Conservation (phyloP, 2,797 vertebrate species). For the Sebastes oblongus region DNA sequence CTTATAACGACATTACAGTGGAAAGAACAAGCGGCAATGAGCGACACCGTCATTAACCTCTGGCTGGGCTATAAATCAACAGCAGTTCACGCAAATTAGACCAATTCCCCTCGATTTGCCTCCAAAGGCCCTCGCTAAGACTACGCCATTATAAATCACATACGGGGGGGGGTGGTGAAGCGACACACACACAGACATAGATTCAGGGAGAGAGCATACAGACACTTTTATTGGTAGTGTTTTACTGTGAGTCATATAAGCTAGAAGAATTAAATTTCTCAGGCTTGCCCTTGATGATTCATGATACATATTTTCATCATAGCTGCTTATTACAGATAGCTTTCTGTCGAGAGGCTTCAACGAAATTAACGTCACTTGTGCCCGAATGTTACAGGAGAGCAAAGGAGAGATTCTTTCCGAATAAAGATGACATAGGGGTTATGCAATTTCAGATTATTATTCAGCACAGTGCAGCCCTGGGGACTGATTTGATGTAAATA, state of each 20-base stretch:
- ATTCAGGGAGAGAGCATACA: constrained; percentile 16
- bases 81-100: constrained; percentile 85
- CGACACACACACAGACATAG: not conserved
- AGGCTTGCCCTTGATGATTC: constrained; percentile 47
- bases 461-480: constrained; percentile 34
- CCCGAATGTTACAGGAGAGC: not conserved
- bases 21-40: constrained; percentile 86
- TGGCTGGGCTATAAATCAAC: constrained; percentile 88
- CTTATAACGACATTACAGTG: constrained; percentile 86
- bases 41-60: constrained; percentile 90
- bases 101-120: constrained; percentile 76
- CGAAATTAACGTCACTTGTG: constrained; percentile 32
- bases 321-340: constrained; percentile 45
- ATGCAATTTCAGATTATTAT: constrained; percentile 52
- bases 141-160: constrained; percentile 69
- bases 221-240: constrained; percentile 55
- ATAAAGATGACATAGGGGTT: constrained; percentile 50
- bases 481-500: constrained; percentile 59
- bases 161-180: not conserved
- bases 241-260: constrained; percentile 62
- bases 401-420: constrained; percentile 25
- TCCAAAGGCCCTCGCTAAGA: constrained; percentile 59
- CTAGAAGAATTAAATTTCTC: constrained; percentile 54
- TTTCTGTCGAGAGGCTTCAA: constrained; percentile 17
- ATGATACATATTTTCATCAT: constrained; percentile 49